Evolutionary conservation across 2,113 vertebrate species (phyloP).

Genomic region (Ia io): DNA sequence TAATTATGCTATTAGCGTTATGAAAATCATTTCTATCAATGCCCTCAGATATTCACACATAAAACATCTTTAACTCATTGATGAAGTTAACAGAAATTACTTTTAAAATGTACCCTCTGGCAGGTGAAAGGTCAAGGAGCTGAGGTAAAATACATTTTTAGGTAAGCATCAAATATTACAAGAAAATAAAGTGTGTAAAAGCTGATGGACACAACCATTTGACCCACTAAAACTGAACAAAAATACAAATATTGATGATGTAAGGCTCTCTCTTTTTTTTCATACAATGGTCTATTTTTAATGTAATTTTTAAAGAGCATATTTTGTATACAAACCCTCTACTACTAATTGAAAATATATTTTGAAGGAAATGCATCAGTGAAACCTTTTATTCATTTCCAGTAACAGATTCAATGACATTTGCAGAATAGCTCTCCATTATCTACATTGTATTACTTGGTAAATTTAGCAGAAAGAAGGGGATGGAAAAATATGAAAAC

Average conservation of each 20-base stretch:
- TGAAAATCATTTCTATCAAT: neutral
- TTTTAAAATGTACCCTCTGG: neutral
- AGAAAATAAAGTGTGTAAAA: neutral
- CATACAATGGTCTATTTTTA: slow-evolving; percentile 32
- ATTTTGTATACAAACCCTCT: slow-evolving; percentile 69
- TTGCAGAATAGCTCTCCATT: slow-evolving; percentile 82
- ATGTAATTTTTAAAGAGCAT: slow-evolving; percentile 17
- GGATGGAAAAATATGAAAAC: slow-evolving; percentile 83
- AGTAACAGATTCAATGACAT: slow-evolving; percentile 80
- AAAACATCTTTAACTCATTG: neutral
- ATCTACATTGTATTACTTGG: slow-evolving; percentile 84
- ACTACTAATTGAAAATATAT: slow-evolving; percentile 79
- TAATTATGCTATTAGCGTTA: neutral
- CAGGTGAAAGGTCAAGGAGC: neutral
- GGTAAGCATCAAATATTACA: neutral
- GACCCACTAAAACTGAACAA: slow-evolving; percentile 42
- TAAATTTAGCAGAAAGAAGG: slow-evolving; percentile 87
- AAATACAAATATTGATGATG: slow-evolving; percentile 40
- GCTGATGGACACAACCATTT: neutral
- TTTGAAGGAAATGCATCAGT: slow-evolving; percentile 76
- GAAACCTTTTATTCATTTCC: slow-evolving; percentile 77
- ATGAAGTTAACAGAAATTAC: neutral
- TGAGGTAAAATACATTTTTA: neutral
- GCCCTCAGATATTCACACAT: neutral
- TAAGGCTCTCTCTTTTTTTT: slow-evolving; percentile 18